These are phyloP conservation scores for Hypolimnas misippus DNA, from an alignment of 2,888 invertebrate species.

Conservation along the genomic window DNA sequence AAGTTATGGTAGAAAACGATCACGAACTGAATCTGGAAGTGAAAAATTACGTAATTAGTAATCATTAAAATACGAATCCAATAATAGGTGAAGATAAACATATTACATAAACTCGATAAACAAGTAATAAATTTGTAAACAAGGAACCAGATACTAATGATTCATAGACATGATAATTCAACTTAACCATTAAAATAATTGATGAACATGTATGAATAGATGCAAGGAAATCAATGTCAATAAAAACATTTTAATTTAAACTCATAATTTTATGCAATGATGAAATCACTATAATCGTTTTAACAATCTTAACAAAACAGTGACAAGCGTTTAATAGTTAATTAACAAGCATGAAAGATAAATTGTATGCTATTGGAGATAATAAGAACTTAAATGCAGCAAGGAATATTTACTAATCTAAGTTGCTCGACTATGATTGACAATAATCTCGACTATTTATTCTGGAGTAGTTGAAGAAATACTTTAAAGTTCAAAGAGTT, in stretches of 20 bases:
- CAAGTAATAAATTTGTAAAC: neutral
- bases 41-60: slow-evolving; percentile 30
- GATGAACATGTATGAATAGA: neutral
- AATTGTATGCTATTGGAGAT: too few relatives aligned
- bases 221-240: neutral
- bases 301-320: neutral
- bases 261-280: neutral
- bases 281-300: neutral
- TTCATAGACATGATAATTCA: neutral
- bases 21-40: slow-evolving; percentile 87
- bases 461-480: too few relatives aligned
- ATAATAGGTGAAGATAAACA: neutral
- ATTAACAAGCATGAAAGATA: too few relatives aligned
- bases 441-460: too few relatives aligned
- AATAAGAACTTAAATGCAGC: too few relatives aligned
- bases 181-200: neutral
- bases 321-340: neutral
- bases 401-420: too few relatives aligned
- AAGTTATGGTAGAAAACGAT: slow-evolving; percentile 89
- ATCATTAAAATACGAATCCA: neutral
- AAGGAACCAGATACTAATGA: neutral
- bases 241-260: neutral
- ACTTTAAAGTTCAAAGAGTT: too few relatives aligned
- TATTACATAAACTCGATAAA: neutral
- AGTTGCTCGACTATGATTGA: too few relatives aligned